phyloP scores from a whole-genome alignment of 2,113 vertebrate species.

The Bagarius yarrelli region DNA sequence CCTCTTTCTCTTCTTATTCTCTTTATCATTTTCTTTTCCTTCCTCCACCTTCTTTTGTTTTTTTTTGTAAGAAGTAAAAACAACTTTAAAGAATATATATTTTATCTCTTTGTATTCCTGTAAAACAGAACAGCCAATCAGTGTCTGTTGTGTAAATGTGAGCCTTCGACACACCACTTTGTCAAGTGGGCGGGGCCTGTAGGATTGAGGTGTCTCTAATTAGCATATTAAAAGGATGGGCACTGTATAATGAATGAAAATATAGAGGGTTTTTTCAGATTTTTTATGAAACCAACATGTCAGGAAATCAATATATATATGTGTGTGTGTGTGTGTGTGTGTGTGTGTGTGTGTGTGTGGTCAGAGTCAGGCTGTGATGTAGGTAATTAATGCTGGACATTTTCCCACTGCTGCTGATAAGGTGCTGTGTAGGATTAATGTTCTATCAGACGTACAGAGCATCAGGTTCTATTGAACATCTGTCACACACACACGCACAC shows the following conservation, averaged over 20 bases:
- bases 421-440: conserved; percentile 44
- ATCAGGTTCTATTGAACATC: conserved; percentile 46
- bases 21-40: too few relatives aligned
- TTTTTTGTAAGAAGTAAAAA: neutral
- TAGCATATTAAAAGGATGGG: too few relatives aligned
- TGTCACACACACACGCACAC: conserved; percentile 34
- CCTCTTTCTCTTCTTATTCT: neutral
- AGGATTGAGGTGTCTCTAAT: too few relatives aligned
- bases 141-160: too few relatives aligned
- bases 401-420: conserved; percentile 37
- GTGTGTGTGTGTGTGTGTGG: conserved; percentile 6
- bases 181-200: too few relatives aligned
- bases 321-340: conserved; percentile 18
- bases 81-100: too few relatives aligned
- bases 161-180: too few relatives aligned
- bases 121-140: neutral
- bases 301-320: too few relatives aligned
- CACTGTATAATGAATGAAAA: too few relatives aligned
- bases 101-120: neutral
- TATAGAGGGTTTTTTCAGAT: too few relatives aligned
- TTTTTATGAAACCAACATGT: too few relatives aligned
- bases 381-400: conserved; percentile 45
- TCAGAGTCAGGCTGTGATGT: conserved; percentile 37
- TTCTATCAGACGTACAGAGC: conserved; percentile 26
- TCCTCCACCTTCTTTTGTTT: neutral